A percentile compares a stretch with the other conserved stretches of the same genome.
Conservation (phyloP, 1,140 invertebrate species). For the Tyrophagus putrescentiae region DNA sequence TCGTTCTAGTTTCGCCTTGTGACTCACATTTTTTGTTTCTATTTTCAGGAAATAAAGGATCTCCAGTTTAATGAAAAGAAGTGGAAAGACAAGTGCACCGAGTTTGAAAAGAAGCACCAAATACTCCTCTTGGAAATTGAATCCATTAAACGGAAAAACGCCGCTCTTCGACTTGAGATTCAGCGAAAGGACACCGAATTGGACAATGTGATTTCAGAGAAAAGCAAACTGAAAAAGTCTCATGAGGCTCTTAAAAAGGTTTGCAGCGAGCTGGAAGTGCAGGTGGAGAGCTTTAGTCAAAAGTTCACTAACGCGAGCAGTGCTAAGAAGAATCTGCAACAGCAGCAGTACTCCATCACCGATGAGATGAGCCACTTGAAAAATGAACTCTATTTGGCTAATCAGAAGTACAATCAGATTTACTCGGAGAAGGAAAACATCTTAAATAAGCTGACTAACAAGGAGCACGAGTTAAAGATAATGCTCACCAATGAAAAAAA, state of each 20-base stretch:
- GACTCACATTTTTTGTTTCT: background rate
- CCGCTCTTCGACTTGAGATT: conserved; percentile 4
- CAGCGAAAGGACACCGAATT: background rate
- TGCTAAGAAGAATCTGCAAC: background rate
- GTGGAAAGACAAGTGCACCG: background rate
- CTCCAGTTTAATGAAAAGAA: background rate
- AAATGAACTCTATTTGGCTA: background rate
- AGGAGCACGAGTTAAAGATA: background rate
- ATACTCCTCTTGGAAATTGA: background rate
- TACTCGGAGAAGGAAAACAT: background rate
- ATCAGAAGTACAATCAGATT: background rate
- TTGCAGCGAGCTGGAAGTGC: background rate
- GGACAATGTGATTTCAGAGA: background rate
- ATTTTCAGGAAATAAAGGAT: conserved; percentile 1
- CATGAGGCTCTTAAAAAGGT: background rate
- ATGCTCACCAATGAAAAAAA: background rate
- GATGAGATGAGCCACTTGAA: background rate
- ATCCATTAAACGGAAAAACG: background rate
- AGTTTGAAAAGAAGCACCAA: conserved; percentile 1
- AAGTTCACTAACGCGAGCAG: background rate
- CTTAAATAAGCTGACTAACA: background rate
- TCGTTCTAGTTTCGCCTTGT: background rate
- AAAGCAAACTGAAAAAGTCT: background rate
- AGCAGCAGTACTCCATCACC: background rate
- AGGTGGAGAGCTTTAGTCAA: background rate